A percentile compares a stretch with the other conserved stretches of the same genome.
Evolutionary conservation across 2,888 invertebrate species (phyloP).

Genomic region (Pyrocoelia pectoralis): DNA sequence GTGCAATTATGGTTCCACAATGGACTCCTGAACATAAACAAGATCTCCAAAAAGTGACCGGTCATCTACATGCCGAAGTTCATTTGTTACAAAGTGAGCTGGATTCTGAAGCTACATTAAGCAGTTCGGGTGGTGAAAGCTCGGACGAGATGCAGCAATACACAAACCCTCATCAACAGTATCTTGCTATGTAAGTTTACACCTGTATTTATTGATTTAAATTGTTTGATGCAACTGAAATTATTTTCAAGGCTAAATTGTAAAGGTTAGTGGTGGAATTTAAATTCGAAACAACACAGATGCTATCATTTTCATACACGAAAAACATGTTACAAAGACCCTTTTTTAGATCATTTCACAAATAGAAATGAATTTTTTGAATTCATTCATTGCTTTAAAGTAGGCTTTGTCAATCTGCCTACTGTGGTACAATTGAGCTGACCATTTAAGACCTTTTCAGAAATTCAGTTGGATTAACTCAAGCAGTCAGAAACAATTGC

Average conservation of each 20-base stretch:
- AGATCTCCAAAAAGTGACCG: constrained; percentile 76
- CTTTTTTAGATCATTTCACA: too few species aligned
- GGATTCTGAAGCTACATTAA: constrained; percentile 93
- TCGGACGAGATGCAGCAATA: constrained; percentile 87
- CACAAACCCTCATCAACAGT: constrained; percentile 79
- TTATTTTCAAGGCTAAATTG: background rate
- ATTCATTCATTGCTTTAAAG: too few species aligned
- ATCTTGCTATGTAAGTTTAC: constrained; percentile 79
- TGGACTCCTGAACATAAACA: constrained; percentile 60
- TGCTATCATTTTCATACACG: too few species aligned
- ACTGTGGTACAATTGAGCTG: too few species aligned
- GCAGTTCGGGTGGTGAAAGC: constrained; percentile 93
- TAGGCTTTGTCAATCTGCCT: too few species aligned
- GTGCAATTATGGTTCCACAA: constrained; percentile 57
- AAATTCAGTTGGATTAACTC: too few species aligned
- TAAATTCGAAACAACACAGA: too few species aligned
- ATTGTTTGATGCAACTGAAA: background rate
- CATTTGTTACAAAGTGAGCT: constrained; percentile 77
- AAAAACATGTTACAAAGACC: too few species aligned
- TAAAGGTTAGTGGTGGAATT: too few species aligned
- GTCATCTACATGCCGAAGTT: constrained; percentile 76
- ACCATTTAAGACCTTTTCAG: too few species aligned
- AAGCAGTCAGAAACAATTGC: too few species aligned
- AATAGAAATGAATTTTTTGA: too few species aligned
- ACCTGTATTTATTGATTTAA: background rate